These are phyloP conservation scores for Erebia ligea DNA, from an alignment of 2,888 invertebrate genomes.

Conservation along the genomic window DNA sequence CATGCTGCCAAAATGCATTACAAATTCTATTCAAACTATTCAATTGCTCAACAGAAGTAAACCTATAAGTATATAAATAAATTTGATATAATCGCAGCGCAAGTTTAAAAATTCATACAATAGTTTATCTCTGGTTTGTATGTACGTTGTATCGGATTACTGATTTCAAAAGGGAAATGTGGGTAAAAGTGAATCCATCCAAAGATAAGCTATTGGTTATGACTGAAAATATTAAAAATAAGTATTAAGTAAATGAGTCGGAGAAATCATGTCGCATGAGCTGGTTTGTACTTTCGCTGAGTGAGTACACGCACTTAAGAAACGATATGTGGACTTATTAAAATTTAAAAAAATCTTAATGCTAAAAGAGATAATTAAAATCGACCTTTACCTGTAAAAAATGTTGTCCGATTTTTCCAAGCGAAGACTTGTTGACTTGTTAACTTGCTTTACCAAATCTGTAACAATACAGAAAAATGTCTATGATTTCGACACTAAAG, in stretches of 20 bases:
- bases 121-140: background rate
- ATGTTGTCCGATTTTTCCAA: background rate
- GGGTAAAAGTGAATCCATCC: background rate
- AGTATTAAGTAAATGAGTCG: background rate
- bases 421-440: background rate
- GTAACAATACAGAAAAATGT: constrained; percentile 53
- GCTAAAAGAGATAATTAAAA: background rate
- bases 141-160: background rate
- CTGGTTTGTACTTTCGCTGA: constrained; percentile 8
- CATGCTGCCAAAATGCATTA: constrained; percentile 47
- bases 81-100: constrained; percentile 17
- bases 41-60: constrained; percentile 3
- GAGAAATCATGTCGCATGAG: constrained; percentile 15
- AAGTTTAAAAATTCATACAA: background rate
- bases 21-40: constrained; percentile 34
- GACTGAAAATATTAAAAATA: background rate
- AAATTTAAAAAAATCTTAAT: background rate
- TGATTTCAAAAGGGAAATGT: background rate
- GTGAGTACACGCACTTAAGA: background rate
- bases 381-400: constrained; percentile 35
- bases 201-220: constrained; percentile 7
- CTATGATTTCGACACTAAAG: constrained; percentile 43
- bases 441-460: constrained; percentile 33
- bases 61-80: background rate
- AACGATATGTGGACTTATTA: background rate